Evolutionary conservation across 2,113 vertebrate genomes (phyloP), one percentile per base, ranked within the genome.

Genomic region (Ptychochromis oligacanthus): DNA sequence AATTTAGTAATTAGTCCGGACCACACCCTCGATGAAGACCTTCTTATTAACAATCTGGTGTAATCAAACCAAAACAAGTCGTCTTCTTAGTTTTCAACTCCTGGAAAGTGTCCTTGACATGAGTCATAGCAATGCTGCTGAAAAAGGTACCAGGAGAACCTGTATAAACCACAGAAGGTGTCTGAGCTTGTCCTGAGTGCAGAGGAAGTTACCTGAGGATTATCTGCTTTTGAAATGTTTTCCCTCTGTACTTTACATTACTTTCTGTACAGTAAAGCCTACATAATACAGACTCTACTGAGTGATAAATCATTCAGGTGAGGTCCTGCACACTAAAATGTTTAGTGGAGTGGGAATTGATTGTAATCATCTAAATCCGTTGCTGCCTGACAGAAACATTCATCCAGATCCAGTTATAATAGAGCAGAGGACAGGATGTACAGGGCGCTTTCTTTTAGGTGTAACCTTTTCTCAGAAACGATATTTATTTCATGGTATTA

Each of bases 311-410:
- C 80, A 81, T 22, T 7, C 70, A 36, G 60, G 82, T 77, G 75
- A 84, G 79, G 56, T 61, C 74, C 10, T 60, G 79, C 75, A 54
- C 65, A 15, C 11, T 9, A 17, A 77, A 87, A 89, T 64, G 75
- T 83, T 78, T 59, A 46, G 80, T 46, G 78, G 59, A 61, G 70
- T 80, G 80, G 80, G 87, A 91, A 89, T 82, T 80, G 86, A 84
- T 86, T 81, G 89, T 89, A 84, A 92, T 93, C 81, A 91, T 87
- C 46, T 77, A 75, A 87, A 88, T 84, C 86, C 84, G 76, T 87
- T 87, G 54, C 83, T 40, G 72, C 74, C 74, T 83, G 87, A 86
- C 83, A 87, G 52, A 85, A 59, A 85, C 88, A 89, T 91, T 88
- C 75, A 89, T 90, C 80, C 88, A 87, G 77, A 80, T 64, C 81